Base-by-base conservation (phyloP, 35 echinoderm and acorn worm genomes). In the Heliocidaris erythrogramma region DNA sequence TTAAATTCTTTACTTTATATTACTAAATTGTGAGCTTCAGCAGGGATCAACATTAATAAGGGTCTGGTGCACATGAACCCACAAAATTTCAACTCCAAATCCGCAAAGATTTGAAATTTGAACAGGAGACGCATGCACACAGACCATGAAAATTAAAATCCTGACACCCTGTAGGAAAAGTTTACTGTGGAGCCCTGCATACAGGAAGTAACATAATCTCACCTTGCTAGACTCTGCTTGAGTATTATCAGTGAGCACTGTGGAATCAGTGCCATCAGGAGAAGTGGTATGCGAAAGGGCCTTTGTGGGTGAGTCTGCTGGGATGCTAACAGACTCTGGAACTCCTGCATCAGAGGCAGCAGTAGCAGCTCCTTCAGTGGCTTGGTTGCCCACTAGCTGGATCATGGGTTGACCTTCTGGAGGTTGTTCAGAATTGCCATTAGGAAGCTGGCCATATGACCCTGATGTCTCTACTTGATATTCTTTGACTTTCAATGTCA, bases 401-500 rank as follows among this genome's bases (percentile, higher is more conserved):
- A 89, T 89, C 87, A 89, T 89, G 87, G 87, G 87, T 30, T 89
- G 87, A 89, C 32, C 29, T 42, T 42, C 32, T 30, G 29, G 29
- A 21, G 29, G 17, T 87, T 42, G 32, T 87, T 89, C 87, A 48
- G 87, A 9, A 47, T 30, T n/a, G 32, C 87, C 87, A 42, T 89
- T 89, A 48, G 87, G 87, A 89, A 89, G 87, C 31, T n/a, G 9
- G 9, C 17, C 87, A 42, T 48, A n/a, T 78, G 65, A 78, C 18
- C 65, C 65, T 78, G 65, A n/a, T 1, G 18, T 6, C 5, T 27
- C 17, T 78, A 21, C 27, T n/a, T 78, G 65, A 78, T 78, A 78
- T 21, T 78, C 65, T 78, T 27, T 78, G 21, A 92, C 11, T 29
- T 92, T 92, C 49, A 92, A n/a, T 4, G 91, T 92, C 49, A 92